These are phyloP conservation scores for Tragelaphus eurycerus DNA, from an alignment of 2,797 vertebrate genomes.

Conservation along the genomic window DNA sequence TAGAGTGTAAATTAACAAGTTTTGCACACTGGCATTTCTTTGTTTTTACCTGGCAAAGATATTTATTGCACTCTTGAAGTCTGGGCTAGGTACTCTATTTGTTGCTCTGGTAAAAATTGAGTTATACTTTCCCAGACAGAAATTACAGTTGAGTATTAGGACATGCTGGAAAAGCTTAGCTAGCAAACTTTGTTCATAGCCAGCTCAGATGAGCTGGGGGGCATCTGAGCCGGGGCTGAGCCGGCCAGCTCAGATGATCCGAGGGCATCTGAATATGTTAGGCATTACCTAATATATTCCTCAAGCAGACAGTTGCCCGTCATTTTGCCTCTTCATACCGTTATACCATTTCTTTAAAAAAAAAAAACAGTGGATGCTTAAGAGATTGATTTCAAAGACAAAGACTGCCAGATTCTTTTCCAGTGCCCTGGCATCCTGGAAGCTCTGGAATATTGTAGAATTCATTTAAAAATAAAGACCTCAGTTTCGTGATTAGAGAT, in stretches of 20 bases:
- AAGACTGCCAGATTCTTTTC: neutral
- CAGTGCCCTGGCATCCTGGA: neutral
- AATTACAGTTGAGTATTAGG: neutral
- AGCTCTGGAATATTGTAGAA: neutral
- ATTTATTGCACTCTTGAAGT: neutral
- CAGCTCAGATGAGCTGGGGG: neutral
- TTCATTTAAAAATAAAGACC: neutral
- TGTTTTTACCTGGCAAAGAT: neutral
- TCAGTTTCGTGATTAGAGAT: neutral
- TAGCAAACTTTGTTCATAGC: neutral
- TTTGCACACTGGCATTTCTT: neutral
- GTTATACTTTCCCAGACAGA: neutral
- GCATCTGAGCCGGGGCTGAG: too few species aligned
- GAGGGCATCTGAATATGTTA: neutral
- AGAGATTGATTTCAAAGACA: constrained; percentile 5
- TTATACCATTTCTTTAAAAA: neutral
- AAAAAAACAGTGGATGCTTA: neutral
- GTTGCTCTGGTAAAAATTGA: neutral
- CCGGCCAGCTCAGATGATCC: neutral
- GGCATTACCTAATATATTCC: neutral
- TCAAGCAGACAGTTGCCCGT: neutral
- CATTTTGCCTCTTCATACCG: neutral
- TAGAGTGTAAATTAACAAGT: neutral
- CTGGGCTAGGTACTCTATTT: neutral
- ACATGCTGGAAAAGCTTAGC: neutral